Evolutionary conservation across 2,113 vertebrate species (phyloP).

Genomic region (Oryzias melastigma): DNA sequence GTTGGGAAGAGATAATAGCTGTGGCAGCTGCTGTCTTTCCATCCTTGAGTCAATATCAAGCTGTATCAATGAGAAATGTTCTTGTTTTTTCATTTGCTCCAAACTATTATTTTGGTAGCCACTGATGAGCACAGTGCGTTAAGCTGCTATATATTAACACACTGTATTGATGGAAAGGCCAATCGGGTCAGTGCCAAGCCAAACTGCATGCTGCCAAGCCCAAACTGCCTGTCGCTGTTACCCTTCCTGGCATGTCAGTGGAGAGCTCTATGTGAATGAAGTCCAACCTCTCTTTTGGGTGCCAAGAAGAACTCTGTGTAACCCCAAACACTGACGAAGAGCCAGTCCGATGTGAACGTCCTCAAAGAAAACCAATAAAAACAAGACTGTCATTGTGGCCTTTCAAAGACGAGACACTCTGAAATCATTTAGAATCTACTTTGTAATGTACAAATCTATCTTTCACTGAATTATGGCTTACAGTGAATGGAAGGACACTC

Average conservation of each 20-base stretch:
- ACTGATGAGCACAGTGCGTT: constrained; percentile 47
- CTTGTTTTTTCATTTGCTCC: constrained; percentile 5
- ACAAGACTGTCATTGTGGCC: constrained; percentile 75
- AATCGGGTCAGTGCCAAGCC: constrained; percentile 61
- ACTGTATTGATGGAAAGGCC: constrained; percentile 64
- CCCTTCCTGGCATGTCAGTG: constrained; percentile 58
- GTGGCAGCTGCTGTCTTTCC: constrained; percentile 47
- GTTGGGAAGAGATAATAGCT: constrained; percentile 60
- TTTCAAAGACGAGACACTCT: constrained; percentile 54
- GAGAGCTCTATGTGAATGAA: constrained; percentile 57
- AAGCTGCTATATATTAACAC: constrained; percentile 64
- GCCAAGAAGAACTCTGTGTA: constrained; percentile 71
- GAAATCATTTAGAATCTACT: constrained; percentile 51
- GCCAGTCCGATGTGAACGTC: constrained; percentile 69
- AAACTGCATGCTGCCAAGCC: constrained; percentile 63
- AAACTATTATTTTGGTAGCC: constrained; percentile 41
- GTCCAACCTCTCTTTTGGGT: constrained; percentile 64
- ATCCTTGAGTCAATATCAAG: constrained; percentile 12
- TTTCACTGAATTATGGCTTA: constrained; percentile 55
- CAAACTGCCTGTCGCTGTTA: constrained; percentile 64
- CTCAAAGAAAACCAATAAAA: constrained; percentile 73
- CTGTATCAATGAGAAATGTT: background rate
- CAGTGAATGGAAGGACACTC: constrained; percentile 47
- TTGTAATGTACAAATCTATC: constrained; percentile 50
- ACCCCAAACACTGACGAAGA: constrained; percentile 66